Percentiles rank a stretch among this genome's conserved stretches.
Evolutionary conservation across 2,113 vertebrate genomes (phyloP).

Genomic region (Megaleporinus macrocephalus): DNA sequence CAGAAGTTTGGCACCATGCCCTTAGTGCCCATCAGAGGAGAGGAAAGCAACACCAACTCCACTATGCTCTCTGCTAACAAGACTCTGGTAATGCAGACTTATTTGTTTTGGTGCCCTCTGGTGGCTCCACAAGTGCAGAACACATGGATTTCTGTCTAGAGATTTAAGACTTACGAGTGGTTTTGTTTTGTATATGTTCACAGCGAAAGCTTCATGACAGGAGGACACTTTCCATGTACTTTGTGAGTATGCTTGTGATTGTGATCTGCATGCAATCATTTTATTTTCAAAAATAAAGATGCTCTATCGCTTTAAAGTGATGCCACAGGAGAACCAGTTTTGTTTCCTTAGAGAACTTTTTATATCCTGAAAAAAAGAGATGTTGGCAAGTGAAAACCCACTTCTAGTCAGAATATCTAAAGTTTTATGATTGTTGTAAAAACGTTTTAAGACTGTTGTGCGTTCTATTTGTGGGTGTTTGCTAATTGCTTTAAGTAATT

Average conservation of each 20-base stretch:
- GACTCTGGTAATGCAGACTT: constrained; percentile 82
- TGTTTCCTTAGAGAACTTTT: background rate
- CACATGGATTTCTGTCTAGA: background rate
- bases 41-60: constrained; percentile 86
- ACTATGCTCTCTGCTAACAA: constrained; percentile 95
- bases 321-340: background rate
- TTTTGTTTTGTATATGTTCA: constrained; percentile 57
- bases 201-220: constrained; percentile 92
- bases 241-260: constrained; percentile 85
- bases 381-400: no score
- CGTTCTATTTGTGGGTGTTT: background rate
- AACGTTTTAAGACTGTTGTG: no score
- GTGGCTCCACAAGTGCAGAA: background rate
- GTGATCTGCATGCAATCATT: background rate
- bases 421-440: background rate
- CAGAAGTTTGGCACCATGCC: constrained; percentile 99
- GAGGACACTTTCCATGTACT: constrained; percentile 97
- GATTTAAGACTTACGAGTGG: constrained; percentile 26
- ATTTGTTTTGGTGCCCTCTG: background rate
- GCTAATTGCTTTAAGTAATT: no score
- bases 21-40: constrained; percentile 88
- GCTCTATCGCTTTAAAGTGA: no score
- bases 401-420: no score
- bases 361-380: no score
- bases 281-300: no score